Conservation (phyloP, 2,113 vertebrate genomes). For the Oophaga pumilio region DNA sequence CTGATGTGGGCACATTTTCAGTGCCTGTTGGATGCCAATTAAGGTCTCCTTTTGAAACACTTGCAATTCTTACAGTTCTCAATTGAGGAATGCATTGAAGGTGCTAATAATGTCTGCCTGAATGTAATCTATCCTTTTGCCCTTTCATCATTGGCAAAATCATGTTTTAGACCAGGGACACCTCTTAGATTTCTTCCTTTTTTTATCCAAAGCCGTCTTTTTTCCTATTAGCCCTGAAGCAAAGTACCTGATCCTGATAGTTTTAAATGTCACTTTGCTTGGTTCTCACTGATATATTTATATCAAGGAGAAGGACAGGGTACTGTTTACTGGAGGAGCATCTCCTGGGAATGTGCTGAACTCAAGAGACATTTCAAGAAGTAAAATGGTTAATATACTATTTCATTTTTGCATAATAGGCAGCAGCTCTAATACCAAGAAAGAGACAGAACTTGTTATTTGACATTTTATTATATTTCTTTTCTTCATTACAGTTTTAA, state of each 20-base stretch:
- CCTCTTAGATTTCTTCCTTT: conserved; percentile 56
- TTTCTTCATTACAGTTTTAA: not conserved
- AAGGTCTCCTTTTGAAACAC: conserved; percentile 44
- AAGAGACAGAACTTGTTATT: conserved; percentile 12
- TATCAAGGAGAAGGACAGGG: conserved; percentile 41
- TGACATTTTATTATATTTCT: conserved; percentile 2
- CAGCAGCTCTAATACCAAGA: conserved; percentile 21
- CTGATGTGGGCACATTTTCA: not conserved
- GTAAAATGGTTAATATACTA: conserved; percentile 48
- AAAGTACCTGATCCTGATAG: conserved; percentile 57
- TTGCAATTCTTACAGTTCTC: conserved; percentile 33
- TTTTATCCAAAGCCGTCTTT: conserved; percentile 37
- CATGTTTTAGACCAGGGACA: conserved; percentile 50
- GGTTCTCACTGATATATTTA: conserved; percentile 54
- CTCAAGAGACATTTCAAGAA: conserved; percentile 28
- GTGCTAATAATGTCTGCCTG: conserved; percentile 55
- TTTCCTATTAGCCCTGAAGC: conserved; percentile 52
- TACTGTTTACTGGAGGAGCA: conserved; percentile 19
- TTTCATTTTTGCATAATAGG: conserved; percentile 35
- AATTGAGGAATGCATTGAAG: conserved; percentile 55
- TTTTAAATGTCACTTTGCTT: conserved; percentile 55
- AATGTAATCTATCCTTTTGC: conserved; percentile 52
- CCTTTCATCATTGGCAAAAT: conserved; percentile 56
- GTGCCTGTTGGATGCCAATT: conserved; percentile 18
- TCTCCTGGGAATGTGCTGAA: conserved; percentile 37